Conservation (phyloP, 1,140 invertebrate species). For the Radopholus similis region DNA sequence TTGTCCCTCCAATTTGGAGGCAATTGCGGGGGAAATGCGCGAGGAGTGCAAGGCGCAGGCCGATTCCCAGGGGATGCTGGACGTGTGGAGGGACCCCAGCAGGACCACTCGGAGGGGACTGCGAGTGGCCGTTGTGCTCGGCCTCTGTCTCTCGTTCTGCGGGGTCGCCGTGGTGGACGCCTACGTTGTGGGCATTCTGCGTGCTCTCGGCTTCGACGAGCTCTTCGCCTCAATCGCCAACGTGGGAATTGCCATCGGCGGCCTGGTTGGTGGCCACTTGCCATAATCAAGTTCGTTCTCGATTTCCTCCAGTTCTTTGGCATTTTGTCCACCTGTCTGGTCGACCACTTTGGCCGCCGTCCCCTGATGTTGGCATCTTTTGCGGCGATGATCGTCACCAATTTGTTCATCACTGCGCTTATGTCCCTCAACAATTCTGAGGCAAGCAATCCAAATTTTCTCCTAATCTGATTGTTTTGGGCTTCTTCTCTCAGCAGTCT, state of each 20-base stretch:
- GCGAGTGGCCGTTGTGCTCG: constrained; percentile 39
- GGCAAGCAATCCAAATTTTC: no score
- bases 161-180: constrained; percentile 55
- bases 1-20: constrained; percentile 42
- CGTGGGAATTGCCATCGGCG: constrained; percentile 46
- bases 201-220: constrained; percentile 34
- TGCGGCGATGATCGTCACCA: constrained; percentile 45
- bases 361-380: constrained; percentile 41
- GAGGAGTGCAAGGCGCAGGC: no score
- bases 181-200: constrained; percentile 53
- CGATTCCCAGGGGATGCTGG: no score
- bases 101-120: constrained; percentile 23
- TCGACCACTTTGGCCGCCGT: constrained; percentile 50
- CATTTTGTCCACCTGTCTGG: constrained; percentile 35
- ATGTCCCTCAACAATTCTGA: constrained; percentile 49
- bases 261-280: no score
- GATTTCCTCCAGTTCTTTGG: constrained; percentile 40
- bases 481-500: constrained; percentile 30
- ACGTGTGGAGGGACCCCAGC: constrained; percentile 26
- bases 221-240: constrained; percentile 48
- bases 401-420: constrained; percentile 44
- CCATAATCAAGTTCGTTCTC: no score
- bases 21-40: constrained; percentile 24
- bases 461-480: no score
- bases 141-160: constrained; percentile 52